phyloP scores from a whole-genome alignment of 2,113 vertebrate genomes.

The Myxocyprinus asiaticus region DNA sequence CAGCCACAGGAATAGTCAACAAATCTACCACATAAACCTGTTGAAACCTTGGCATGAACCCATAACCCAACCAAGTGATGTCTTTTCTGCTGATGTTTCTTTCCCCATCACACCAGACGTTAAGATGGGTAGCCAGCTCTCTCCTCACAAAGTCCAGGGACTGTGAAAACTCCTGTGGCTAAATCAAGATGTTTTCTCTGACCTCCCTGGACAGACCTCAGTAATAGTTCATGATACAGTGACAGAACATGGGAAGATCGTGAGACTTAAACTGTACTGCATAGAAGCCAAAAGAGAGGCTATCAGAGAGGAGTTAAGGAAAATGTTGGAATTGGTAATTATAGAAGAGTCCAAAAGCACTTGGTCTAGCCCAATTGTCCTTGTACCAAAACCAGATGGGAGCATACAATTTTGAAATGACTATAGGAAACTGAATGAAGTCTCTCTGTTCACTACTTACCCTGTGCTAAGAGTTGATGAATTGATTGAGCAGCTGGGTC shows the following conservation, averaged over 20 bases:
- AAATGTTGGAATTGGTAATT: not conserved
- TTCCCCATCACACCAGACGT: too few species aligned
- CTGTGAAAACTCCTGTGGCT: not conserved
- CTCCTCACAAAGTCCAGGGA: not conserved
- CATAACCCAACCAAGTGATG: too few species aligned
- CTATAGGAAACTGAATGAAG: not conserved
- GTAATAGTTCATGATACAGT: not conserved
- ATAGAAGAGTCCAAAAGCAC: not conserved
- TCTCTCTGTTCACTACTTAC: not conserved
- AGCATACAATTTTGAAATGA: not conserved
- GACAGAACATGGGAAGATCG: not conserved
- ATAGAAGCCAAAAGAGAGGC: not conserved
- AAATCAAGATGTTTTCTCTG: not conserved
- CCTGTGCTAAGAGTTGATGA: not conserved
- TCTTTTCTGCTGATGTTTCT: too few species aligned
- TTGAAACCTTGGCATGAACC: too few species aligned
- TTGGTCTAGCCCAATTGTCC: not conserved
- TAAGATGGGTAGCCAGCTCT: too few species aligned
- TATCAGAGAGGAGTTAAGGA: not conserved
- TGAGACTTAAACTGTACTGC: not conserved
- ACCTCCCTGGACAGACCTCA: not conserved
- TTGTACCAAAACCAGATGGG: not conserved
- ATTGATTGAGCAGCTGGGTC: not conserved
- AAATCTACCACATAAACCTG: too few species aligned
- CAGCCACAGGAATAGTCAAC: too few species aligned